A percentile compares a stretch with the other conserved stretches of the same genome.
Conservation (phyloP, 1,140 invertebrate genomes). For the Monochamus saltuarius region DNA sequence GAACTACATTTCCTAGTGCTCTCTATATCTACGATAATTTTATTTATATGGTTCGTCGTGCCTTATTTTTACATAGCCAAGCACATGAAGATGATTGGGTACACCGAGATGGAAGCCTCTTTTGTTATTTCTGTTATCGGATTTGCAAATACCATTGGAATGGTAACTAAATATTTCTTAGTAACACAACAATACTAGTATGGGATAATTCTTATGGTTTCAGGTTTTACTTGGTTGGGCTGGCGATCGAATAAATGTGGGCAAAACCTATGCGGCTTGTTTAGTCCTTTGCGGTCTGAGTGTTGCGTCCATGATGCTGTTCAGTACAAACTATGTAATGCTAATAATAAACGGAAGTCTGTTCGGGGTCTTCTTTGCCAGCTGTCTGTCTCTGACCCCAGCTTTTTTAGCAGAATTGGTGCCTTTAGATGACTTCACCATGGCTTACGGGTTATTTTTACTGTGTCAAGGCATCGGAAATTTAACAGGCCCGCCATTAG, state of each 20-base stretch:
- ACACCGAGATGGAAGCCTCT: constrained; percentile 69
- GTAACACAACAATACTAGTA: background rate
- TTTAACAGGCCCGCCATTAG: constrained; percentile 60
- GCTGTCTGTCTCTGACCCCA: constrained; percentile 83
- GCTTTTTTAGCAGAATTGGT: constrained; percentile 80
- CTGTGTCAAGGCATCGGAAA: constrained; percentile 77
- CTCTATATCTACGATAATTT: constrained; percentile 76
- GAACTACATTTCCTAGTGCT: constrained; percentile 77
- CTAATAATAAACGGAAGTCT: constrained; percentile 60
- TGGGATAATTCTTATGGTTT: constrained; percentile 12
- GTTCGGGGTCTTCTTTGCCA: constrained; percentile 83
- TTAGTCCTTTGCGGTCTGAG: constrained; percentile 72
- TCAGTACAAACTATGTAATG: constrained; percentile 61
- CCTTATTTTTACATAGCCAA: constrained; percentile 86
- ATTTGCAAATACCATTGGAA: constrained; percentile 82
- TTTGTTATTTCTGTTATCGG: constrained; percentile 78
- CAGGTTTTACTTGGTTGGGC: constrained; percentile 83
- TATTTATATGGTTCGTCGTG: constrained; percentile 87
- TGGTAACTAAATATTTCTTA: constrained; percentile 59
- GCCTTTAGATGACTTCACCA: constrained; percentile 77
- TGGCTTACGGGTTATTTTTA: constrained; percentile 82
- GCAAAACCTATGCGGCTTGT: constrained; percentile 75
- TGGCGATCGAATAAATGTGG: constrained; percentile 84
- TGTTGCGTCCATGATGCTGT: constrained; percentile 69
- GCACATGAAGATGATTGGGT: constrained; percentile 61